These are phyloP conservation scores for Bubo blakistoni DNA, from an alignment of 2,113 vertebrate species.

Conservation along the genomic window DNA sequence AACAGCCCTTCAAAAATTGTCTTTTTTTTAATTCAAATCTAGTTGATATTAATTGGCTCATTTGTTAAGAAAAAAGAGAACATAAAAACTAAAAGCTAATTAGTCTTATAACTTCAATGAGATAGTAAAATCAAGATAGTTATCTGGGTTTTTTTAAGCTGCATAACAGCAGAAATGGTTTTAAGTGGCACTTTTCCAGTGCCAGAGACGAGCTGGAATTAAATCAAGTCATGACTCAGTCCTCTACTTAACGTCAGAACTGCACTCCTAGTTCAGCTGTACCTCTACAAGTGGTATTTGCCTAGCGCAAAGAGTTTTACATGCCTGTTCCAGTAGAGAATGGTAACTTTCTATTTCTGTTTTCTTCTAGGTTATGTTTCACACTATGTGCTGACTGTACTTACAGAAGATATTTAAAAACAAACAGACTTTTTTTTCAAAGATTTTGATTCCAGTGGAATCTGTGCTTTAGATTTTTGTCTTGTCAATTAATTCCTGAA, in stretches of 20 bases:
- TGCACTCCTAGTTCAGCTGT: background rate
- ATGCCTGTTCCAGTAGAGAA: background rate
- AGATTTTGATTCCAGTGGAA: slow-evolving; percentile 99
- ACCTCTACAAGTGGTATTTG: background rate
- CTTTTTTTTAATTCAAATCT: background rate
- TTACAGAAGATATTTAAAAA: slow-evolving; percentile 92
- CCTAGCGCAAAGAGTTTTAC: background rate
- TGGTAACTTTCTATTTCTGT: background rate
- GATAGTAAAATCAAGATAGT: no score
- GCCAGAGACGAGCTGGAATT: background rate
- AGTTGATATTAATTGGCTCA: background rate
- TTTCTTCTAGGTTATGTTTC: slow-evolving; percentile 88
- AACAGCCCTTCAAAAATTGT: background rate
- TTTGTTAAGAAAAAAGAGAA: background rate
- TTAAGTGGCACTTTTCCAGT: background rate
- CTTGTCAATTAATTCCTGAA: slow-evolving; percentile 82
- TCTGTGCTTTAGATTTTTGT: slow-evolving; percentile 86
- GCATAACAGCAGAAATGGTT: background rate
- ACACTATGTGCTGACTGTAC: slow-evolving; percentile 94
- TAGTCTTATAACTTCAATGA: background rate
- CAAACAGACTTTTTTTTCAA: slow-evolving; percentile 74
- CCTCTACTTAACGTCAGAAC: background rate
- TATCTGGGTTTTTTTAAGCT: background rate
- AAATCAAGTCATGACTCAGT: background rate
- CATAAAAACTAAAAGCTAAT: background rate